Evolutionary conservation across 2,888 invertebrate species (phyloP).

Genomic region (Lasioglossum oenotherae): DNA sequence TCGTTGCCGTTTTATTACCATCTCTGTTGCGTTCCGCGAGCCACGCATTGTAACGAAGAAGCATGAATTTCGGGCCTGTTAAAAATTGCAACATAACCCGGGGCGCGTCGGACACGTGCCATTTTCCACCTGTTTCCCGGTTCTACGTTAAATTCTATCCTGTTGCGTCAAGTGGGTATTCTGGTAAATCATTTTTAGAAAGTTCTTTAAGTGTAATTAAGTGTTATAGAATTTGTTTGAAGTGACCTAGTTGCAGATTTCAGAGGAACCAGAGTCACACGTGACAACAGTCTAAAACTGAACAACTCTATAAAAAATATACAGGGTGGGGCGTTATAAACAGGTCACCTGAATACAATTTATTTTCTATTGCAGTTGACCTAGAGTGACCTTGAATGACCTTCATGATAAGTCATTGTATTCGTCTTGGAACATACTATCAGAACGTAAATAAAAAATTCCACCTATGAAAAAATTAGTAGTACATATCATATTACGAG

Average conservation of each 20-base stretch:
- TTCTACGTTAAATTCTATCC: constrained; percentile 66
- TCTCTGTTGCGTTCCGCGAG: not conserved
- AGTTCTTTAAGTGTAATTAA: not conserved
- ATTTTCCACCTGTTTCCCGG: constrained; percentile 23
- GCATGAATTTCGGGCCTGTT: not conserved
- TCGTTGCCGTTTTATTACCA: not conserved
- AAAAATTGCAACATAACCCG: constrained; percentile 3
- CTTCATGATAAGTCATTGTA: too few species aligned
- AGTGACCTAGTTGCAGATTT: not conserved
- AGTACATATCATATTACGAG: too few species aligned
- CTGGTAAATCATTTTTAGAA: not conserved
- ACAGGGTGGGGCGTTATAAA: too few species aligned
- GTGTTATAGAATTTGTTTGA: not conserved
- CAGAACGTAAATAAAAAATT: too few species aligned
- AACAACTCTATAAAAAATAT: too few species aligned
- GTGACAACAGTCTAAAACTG: too few species aligned
- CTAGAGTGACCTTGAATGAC: too few species aligned
- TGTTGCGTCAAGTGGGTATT: constrained; percentile 43
- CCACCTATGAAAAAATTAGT: too few species aligned
- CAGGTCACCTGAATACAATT: too few species aligned
- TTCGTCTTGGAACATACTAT: too few species aligned
- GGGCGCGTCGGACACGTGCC: constrained; percentile 9
- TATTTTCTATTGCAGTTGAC: too few species aligned
- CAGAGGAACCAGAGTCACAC: not conserved
- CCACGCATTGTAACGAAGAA: not conserved